Evolutionary conservation across 2,888 invertebrate genomes (phyloP).

Genomic region (Lasioglossum vierecki): DNA sequence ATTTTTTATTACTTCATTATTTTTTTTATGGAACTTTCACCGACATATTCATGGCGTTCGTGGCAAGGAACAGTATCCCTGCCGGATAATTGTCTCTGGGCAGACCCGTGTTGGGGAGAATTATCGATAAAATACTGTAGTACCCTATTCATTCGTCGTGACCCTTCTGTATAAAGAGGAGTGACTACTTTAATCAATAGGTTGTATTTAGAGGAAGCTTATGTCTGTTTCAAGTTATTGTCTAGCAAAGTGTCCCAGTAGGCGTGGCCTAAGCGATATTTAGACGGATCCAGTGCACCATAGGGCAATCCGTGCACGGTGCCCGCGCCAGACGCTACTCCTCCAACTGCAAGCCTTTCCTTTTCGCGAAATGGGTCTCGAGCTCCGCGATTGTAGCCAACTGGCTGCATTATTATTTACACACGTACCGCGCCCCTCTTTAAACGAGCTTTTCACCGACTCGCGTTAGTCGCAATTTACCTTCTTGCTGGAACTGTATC

Average conservation of each 20-base stretch:
- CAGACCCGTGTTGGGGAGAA: no score
- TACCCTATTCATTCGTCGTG: background rate
- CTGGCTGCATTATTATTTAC: slow-evolving; percentile 49
- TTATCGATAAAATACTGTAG: no score
- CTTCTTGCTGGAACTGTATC: slow-evolving; percentile 14
- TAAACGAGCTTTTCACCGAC: slow-evolving; percentile 16
- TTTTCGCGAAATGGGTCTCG: slow-evolving; percentile 28
- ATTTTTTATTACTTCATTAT: no score
- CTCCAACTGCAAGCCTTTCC: slow-evolving; percentile 1
- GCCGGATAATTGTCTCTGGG: no score
- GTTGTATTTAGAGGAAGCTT: no score
- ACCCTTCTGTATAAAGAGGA: background rate
- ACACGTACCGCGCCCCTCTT: slow-evolving; percentile 26
- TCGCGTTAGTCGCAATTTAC: slow-evolving; percentile 24
- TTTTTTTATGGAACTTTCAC: no score
- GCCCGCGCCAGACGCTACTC: background rate
- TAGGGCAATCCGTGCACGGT: background rate
- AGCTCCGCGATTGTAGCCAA: slow-evolving; percentile 29
- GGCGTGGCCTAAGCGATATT: background rate
- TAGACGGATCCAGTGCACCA: background rate
- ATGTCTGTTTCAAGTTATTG: no score
- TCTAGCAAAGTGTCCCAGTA: background rate
- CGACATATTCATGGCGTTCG: no score
- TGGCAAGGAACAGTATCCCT: no score
- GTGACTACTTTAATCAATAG: no score